phyloP scores from a whole-genome alignment of 1,140 invertebrate species.

The Triops cancriformis region DNA sequence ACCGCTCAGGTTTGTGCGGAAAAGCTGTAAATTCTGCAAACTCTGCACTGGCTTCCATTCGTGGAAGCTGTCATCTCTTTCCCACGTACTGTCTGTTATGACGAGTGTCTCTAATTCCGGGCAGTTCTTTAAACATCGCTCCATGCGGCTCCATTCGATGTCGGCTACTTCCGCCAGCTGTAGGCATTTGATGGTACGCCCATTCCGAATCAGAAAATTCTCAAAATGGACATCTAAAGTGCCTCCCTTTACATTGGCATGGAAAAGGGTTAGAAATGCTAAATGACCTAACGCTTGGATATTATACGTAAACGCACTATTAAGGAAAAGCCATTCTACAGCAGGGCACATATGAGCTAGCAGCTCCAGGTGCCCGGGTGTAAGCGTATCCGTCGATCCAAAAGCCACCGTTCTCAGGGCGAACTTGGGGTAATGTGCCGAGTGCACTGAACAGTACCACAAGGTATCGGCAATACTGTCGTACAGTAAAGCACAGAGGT shows the following conservation, averaged over 20 bases:
- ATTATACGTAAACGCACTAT: slow-evolving; percentile 27
- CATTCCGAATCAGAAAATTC: slow-evolving; percentile 27
- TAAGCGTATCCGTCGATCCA: slow-evolving; percentile 25
- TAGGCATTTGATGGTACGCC: slow-evolving; percentile 23
- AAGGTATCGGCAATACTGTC: slow-evolving; percentile 29
- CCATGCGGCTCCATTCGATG: slow-evolving; percentile 21
- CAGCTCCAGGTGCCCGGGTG: slow-evolving; percentile 27
- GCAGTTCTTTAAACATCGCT: slow-evolving; percentile 23
- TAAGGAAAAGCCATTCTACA: slow-evolving; percentile 27
- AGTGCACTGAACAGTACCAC: slow-evolving; percentile 28
- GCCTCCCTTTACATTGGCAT: slow-evolving; percentile 25
- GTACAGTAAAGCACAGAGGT: slow-evolving; percentile 26
- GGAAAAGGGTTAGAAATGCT: slow-evolving; percentile 25
- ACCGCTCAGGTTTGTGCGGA: slow-evolving; percentile 21
- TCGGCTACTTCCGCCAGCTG: slow-evolving; percentile 24
- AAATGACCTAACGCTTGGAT: slow-evolving; percentile 26
- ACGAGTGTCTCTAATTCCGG: slow-evolving; percentile 26
- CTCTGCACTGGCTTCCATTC: not conserved
- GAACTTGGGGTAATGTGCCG: slow-evolving; percentile 28
- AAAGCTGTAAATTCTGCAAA: slow-evolving; percentile 26
- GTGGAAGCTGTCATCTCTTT: not conserved
- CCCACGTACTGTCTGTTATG: slow-evolving; percentile 27
- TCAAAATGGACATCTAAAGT: slow-evolving; percentile 27
- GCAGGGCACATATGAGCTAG: slow-evolving; percentile 28
- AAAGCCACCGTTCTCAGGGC: slow-evolving; percentile 26